Evolutionary conservation across 2,888 invertebrate genomes (phyloP), one percentile per base, ranked within the genome.

Genomic region (Malthinus flaveolus): DNA sequence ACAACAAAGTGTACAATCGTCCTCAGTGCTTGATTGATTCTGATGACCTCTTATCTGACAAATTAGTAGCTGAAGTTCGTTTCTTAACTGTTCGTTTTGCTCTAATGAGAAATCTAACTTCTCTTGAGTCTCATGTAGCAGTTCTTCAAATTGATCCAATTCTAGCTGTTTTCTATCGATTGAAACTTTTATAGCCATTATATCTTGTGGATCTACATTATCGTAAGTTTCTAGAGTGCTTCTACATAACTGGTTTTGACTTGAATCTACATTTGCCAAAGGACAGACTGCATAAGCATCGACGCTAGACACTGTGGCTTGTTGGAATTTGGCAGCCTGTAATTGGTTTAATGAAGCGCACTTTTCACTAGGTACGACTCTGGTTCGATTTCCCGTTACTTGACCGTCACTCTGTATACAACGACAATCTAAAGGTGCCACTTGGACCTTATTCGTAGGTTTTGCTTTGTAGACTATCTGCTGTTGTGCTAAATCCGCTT

Each of bases 161-260:
- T 56, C 52, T 12, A 15, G 5, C 36, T 45, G 73, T 70, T 63
- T 73, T 71, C 56, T 70, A 12, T 65, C 67, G 7, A 78, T 63
- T 3, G 71, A 61, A 51, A 62, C 58, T 56, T 75, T 70, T 6
- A 77, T 64, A 64, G 76, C 74, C 36, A 64, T 63, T 37, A 77
- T 73, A 60, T 72, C 73, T 7, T 67, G 59, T 2, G 46, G 42
- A 11, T 64, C 57, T 6, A 59, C 54, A 23, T 55, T 36, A 45
- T 62, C 63, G 7, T 68, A 50, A 15, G 15, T 42, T 15, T 13
- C 39, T 9, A 4, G 1, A 23, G 15, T 15, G 10, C 39, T 23
- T 42, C 12, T 23, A 8, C 10, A 6, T 23, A 23, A 5, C 39
- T 10, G n/a, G 8, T 39, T 9, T 13, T 13, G 13, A 3, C 15